Percentiles rank a stretch among this genome's conserved stretches.
phyloP scores from a whole-genome alignment of 2,888 invertebrate species.

The Brachyopa scutellaris region DNA sequence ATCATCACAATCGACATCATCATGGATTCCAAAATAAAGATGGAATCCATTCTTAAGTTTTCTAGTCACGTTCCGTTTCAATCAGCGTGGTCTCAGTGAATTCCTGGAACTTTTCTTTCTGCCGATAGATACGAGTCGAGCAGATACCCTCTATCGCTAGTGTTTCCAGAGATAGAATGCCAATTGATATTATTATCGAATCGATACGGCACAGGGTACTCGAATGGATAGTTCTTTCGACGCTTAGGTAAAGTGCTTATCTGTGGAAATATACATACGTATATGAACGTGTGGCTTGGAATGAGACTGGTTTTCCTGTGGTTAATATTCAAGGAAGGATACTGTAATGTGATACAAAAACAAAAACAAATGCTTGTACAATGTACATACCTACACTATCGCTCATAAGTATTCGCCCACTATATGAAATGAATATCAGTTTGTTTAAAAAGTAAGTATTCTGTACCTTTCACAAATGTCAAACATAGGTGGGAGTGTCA shows the following conservation, averaged over 20 bases:
- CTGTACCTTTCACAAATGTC: too few species aligned
- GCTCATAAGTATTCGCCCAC: too few species aligned
- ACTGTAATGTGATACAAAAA: conserved; percentile 20
- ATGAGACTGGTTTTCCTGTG: conserved; percentile 25
- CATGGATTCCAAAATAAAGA: conserved; percentile 36
- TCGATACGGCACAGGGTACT: conserved; percentile 28
- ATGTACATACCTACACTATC: too few species aligned
- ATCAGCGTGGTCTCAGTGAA: conserved; percentile 74
- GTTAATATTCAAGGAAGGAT: conserved; percentile 68
- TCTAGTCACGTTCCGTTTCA: conserved; percentile 81
- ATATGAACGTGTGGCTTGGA: conserved; percentile 13
- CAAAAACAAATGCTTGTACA: too few species aligned
- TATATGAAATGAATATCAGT: too few species aligned
- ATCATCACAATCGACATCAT: conserved; percentile 11
- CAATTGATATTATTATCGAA: conserved; percentile 49
- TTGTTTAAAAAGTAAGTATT: too few species aligned
- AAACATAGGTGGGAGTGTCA: too few species aligned
- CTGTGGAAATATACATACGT: background rate
- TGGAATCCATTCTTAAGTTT: conserved; percentile 74
- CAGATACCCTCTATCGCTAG: conserved; percentile 20
- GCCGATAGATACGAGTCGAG: conserved; percentile 1
- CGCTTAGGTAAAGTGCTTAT: too few species aligned
- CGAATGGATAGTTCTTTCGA: conserved; percentile 1
- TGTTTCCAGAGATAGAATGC: conserved; percentile 32
- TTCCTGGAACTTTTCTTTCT: conserved; percentile 80